These are phyloP conservation scores for Lonchura striata DNA, from an alignment of 2,113 vertebrate genomes.

Conservation along the genomic window DNA sequence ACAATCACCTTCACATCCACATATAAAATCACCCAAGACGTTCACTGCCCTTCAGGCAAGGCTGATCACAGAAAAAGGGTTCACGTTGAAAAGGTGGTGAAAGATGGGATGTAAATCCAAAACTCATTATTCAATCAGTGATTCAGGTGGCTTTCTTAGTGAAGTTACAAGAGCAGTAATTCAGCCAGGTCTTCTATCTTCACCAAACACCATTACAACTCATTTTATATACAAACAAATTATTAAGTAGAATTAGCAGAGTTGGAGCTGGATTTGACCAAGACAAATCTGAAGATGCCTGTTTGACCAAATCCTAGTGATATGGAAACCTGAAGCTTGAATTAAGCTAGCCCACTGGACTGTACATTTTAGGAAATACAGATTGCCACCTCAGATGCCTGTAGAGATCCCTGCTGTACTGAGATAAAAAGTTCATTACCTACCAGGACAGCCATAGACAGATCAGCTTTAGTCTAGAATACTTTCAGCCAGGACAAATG, in stretches of 20 bases:
- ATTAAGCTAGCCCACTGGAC: neutral
- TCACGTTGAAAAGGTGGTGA: neutral
- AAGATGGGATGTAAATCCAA: neutral
- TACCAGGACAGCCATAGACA: neutral
- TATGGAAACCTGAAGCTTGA: neutral
- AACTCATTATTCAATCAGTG: rapidly evolving
- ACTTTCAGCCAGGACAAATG: neutral
- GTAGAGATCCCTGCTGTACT: neutral
- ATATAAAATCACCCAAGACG: neutral
- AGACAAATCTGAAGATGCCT: neutral
- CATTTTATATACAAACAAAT: neutral
- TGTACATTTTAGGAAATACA: neutral
- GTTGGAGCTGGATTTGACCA: neutral
- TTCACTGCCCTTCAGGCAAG: neutral
- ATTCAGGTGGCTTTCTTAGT: neutral
- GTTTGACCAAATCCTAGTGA: neutral
- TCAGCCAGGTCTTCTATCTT: neutral
- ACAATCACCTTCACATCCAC: neutral
- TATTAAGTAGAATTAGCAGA: rapidly evolving
- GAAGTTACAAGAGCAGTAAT: neutral
- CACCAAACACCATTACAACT: neutral
- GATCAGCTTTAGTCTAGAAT: neutral
- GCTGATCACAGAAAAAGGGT: neutral
- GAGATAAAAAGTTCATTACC: neutral
- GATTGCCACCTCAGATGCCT: neutral